Evolutionary conservation across 2,888 invertebrate genomes (phyloP), one percentile per base, ranked within the genome.

Genomic region (Cyclophora punctaria): DNA sequence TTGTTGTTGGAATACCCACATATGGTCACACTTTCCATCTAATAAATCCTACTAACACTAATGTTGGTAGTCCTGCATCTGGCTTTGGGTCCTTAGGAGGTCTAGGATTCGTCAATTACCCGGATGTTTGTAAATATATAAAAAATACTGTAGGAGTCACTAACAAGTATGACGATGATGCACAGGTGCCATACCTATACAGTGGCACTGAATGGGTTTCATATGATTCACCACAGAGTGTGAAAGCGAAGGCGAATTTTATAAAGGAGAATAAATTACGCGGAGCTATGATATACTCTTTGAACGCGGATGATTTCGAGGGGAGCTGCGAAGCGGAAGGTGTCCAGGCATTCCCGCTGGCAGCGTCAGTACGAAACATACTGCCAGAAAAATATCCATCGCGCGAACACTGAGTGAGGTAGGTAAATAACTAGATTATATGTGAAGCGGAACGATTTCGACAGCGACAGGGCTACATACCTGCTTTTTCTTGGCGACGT

Each of bases 1-100:
- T 97, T 20, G 91, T 96, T 5, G 89, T 97, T 1, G 97, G 97
- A 0, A 89, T 97, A 64, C 97, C 98, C 3, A 95, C 95, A 0
- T 98, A 96, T 73, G 97, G 96, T 0, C 96, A 96, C 71, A 91
- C 93, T 3, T 96, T 92, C 67, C 90, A 86, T 43, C 82, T 97
- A 46, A 87, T 93, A 0, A 95, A 94, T 80, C 71, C 89, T 0
- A 72, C 89, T 6, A 95, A 95, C 73, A 90, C 91, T 51, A 90
- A 86, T 3, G 81, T 95, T 3, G 91, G 91, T 47, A 93, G 95
- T 7, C 95, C 96, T 0, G 92, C 94, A 0, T 84, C 86, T 4
- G 93, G 93, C 1, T 89, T 89, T 66, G 96, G 96, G 0, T 73
- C 85, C 35, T 79, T 94, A 3, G 95, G 96, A 3, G 67, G 62